Evolutionary conservation across 2,113 vertebrate species (phyloP).

Genomic region (Phrynocephalus versicolor): DNA sequence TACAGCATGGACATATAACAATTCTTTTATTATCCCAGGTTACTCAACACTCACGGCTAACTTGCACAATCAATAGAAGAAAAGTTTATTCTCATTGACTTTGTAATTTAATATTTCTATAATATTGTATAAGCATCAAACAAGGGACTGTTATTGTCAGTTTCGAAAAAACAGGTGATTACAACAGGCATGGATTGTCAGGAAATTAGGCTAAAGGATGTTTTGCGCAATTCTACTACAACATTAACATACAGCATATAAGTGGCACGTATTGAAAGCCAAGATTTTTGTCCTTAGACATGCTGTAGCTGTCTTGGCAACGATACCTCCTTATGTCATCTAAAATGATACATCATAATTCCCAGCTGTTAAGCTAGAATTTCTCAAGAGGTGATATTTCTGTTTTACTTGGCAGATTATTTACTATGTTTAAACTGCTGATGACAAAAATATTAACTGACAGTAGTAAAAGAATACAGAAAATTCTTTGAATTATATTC

Average conservation of each 20-base stretch:
- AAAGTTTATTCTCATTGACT: not conserved
- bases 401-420: slow-evolving; percentile 35
- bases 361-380: slow-evolving; percentile 12
- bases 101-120: not conserved
- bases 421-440: slow-evolving; percentile 29
- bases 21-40: rapidly evolving
- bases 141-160: not conserved
- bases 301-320: slow-evolving; percentile 4
- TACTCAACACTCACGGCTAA: not conserved
- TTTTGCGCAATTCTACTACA: not conserved
- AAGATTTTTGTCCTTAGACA: slow-evolving; percentile 30
- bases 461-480: not conserved
- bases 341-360: slow-evolving; percentile 22
- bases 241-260: not conserved
- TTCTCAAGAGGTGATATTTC: slow-evolving; percentile 26
- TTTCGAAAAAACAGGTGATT: not conserved
- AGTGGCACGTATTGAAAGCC: not conserved
- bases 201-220: not conserved
- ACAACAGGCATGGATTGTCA: not conserved
- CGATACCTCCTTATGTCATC: slow-evolving; percentile 4
- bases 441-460: slow-evolving; percentile 28
- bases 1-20: not conserved
- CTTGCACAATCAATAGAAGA: not conserved
- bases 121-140: not conserved
- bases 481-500: slow-evolving; percentile 29